Conservation (phyloP, 1,140 invertebrate species). For the Helicoverpa zea region DNA sequence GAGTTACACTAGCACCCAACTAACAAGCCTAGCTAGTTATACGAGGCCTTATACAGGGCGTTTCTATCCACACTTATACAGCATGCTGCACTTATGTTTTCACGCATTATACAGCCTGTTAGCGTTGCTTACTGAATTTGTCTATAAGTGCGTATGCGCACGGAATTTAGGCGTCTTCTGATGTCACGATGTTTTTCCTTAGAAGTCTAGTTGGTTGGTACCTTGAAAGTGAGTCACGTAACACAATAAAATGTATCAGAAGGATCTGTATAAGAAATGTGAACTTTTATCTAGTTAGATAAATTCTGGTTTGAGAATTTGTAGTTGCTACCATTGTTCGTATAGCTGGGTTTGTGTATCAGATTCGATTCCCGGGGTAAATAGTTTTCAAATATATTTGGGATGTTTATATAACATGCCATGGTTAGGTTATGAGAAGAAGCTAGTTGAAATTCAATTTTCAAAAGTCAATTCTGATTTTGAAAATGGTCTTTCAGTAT, state of each 20-base stretch:
- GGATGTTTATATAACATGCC: too few relatives aligned
- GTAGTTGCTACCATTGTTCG: too few relatives aligned
- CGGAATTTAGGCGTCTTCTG: slow-evolving; percentile 29
- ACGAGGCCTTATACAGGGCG: slow-evolving; percentile 38
- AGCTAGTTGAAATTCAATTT: too few relatives aligned
- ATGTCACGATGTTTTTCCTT: slow-evolving; percentile 46
- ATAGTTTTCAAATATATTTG: too few relatives aligned
- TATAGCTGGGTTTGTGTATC: too few relatives aligned
- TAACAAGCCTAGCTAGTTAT: slow-evolving; percentile 51
- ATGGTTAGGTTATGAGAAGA: too few relatives aligned
- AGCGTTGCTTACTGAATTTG: slow-evolving; percentile 41
- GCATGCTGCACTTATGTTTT: slow-evolving; percentile 29
- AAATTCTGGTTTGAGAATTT: background rate
- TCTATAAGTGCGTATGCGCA: slow-evolving; percentile 28
- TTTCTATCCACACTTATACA: too few relatives aligned
- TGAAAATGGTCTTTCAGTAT: too few relatives aligned
- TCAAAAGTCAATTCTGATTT: too few relatives aligned
- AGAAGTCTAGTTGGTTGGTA: slow-evolving; percentile 3
- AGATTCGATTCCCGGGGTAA: too few relatives aligned
- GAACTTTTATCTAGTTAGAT: background rate
- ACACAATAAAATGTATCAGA: slow-evolving; percentile 10
- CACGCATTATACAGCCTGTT: slow-evolving; percentile 41
- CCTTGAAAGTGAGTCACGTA: slow-evolving; percentile 11
- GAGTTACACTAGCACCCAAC: slow-evolving; percentile 36
- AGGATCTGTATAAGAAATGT: slow-evolving; percentile 2